These are phyloP conservation scores for Phoenicopterus ruber DNA, from an alignment of 2,113 vertebrate species.

Conservation along the genomic window DNA sequence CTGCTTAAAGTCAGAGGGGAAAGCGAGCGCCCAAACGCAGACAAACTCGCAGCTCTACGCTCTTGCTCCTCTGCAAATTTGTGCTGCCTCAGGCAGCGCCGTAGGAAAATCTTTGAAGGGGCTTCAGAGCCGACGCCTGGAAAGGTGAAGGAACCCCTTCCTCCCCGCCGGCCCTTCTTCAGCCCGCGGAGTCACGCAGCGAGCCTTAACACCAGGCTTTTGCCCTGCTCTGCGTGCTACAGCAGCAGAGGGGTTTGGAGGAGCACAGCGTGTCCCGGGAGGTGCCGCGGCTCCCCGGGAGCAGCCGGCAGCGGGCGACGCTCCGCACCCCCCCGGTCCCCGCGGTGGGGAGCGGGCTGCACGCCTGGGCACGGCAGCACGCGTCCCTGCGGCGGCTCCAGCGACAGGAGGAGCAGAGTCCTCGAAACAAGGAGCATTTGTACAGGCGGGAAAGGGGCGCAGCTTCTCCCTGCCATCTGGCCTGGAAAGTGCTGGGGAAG, in stretches of 20 bases:
- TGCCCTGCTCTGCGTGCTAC: too few relatives aligned
- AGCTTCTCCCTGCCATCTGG: not conserved
- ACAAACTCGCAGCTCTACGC: not conserved
- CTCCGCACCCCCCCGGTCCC: not conserved
- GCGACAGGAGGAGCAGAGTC: not conserved
- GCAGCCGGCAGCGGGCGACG: too few relatives aligned
- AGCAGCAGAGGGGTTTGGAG: too few relatives aligned
- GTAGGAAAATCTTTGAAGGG: too few relatives aligned
- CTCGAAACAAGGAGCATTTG: rapidly evolving
- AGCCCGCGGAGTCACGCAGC: not conserved
- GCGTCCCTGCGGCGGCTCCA: rapidly evolving
- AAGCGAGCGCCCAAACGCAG: not conserved
- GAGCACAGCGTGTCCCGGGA: too few relatives aligned
- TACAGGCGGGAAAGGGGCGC: not conserved
- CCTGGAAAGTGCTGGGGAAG: not conserved
- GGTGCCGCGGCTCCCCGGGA: too few relatives aligned
- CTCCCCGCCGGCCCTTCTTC: not conserved
- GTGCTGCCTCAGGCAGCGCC: too few relatives aligned
- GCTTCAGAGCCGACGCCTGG: too few relatives aligned
- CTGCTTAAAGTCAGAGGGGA: not conserved
- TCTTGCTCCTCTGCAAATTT: not conserved
- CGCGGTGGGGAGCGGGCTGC: not conserved
- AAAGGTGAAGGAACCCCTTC: rapidly evolving
- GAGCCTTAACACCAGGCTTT: too few relatives aligned
- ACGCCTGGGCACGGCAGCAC: rapidly evolving